Conservation (phyloP, 2,113 vertebrate genomes). For the Paramisgurnus dabryanus region DNA sequence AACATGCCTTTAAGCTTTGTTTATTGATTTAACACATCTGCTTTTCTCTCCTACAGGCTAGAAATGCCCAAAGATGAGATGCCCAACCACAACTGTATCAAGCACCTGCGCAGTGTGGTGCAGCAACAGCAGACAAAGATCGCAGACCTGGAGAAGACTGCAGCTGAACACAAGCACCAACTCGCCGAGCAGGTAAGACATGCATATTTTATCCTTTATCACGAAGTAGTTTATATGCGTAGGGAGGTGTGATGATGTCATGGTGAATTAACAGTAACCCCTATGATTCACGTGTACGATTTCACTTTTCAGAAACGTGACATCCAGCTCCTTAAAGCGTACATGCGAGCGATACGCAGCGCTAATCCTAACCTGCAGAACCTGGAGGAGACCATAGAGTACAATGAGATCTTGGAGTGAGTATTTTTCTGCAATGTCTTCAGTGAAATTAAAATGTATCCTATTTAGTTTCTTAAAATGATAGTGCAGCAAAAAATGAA, state of each 20-base stretch:
- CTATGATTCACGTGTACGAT: neutral
- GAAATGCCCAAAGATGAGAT: constrained; percentile 99
- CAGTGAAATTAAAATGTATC: neutral
- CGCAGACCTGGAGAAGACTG: constrained; percentile 91
- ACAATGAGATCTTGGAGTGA: constrained; percentile 98
- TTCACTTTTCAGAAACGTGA: constrained; percentile 84
- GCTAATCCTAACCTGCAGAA: constrained; percentile 97
- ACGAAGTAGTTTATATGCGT: neutral
- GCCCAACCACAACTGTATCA: constrained; percentile 95
- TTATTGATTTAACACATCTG: neutral
- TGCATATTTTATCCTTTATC: neutral
- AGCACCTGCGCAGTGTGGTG: constrained; percentile 89
- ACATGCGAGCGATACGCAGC: constrained; percentile 97
- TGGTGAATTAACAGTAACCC: neutral
- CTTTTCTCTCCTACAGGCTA: constrained; percentile 71
- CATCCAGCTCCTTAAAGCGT: constrained; percentile 96
- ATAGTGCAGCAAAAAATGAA: too few species aligned
- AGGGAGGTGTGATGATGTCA: neutral
- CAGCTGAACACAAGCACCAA: constrained; percentile 93
- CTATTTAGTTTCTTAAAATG: too few species aligned
- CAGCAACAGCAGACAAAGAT: constrained; percentile 93
- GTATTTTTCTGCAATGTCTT: constrained; percentile 54
- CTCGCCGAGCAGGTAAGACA: constrained; percentile 87
- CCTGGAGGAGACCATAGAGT: constrained; percentile 96
- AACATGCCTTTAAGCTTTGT: neutral